Percentiles rank a stretch among this genome's conserved stretches.
These are phyloP conservation scores for Drosophila novamexicana DNA, from an alignment of 1,140 invertebrate genomes.

Conservation along the genomic window DNA sequence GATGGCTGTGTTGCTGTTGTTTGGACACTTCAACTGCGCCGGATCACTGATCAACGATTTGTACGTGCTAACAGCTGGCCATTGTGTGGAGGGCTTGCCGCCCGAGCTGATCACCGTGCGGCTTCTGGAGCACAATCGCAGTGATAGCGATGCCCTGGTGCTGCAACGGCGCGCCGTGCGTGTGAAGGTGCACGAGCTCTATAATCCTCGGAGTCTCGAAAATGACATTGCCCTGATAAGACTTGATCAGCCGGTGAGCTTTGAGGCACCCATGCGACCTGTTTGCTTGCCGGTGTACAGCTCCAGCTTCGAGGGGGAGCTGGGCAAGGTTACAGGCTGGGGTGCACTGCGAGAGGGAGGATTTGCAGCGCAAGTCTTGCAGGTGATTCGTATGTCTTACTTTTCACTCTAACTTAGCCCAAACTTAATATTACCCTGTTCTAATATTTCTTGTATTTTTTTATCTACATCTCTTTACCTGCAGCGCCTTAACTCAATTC, in stretches of 20 bases:
- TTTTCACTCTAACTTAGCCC: not conserved
- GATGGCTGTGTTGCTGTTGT: constrained; percentile 89
- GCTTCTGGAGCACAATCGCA: constrained; percentile 88
- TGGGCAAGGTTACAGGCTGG: constrained; percentile 89
- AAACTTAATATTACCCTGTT: not conserved
- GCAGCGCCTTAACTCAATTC: constrained; percentile 13
- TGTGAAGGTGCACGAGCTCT: constrained; percentile 87
- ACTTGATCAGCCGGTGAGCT: constrained; percentile 87
- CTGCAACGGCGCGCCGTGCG: constrained; percentile 41
- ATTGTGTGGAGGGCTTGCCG: constrained; percentile 86
- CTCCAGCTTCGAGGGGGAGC: constrained; percentile 86
- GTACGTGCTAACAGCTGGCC: constrained; percentile 72
- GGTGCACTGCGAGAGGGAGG: constrained; percentile 88
- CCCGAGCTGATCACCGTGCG: constrained; percentile 87
- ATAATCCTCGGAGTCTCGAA: constrained; percentile 89
- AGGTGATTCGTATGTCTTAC: constrained; percentile 34
- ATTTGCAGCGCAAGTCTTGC: constrained; percentile 84
- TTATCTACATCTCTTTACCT: not conserved
- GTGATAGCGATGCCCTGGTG: constrained; percentile 42
- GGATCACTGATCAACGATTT: constrained; percentile 88
- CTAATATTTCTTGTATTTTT: constrained; percentile 1
- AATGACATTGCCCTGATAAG: constrained; percentile 93
- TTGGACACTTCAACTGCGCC: constrained; percentile 90
- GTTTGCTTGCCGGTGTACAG: constrained; percentile 89
- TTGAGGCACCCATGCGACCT: constrained; percentile 87